phyloP scores from a whole-genome alignment of 1,140 invertebrate genomes.

The Drosophila biarmipes region DNA sequence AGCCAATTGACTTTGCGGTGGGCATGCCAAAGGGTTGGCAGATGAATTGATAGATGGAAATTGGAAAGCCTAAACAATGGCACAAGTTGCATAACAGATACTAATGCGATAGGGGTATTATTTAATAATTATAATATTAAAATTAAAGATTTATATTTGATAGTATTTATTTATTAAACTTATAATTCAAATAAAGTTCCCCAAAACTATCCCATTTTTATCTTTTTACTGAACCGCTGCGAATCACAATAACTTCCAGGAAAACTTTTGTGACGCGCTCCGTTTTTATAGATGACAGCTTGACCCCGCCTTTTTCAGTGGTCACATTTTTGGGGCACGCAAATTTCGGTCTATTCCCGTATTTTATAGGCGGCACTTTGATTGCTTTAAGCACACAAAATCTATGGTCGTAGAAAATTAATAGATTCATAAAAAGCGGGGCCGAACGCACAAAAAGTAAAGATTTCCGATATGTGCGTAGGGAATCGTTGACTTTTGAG shows the following conservation, averaged over 20 bases:
- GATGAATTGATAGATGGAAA: not conserved
- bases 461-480: conserved; percentile 65
- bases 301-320: conserved; percentile 18
- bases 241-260: conserved; percentile 15
- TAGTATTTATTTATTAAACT: too few species aligned
- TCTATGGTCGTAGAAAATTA: conserved; percentile 78
- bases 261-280: conserved; percentile 34
- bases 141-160: too few species aligned
- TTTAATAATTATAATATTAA: too few species aligned
- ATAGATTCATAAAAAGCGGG: conserved; percentile 71
- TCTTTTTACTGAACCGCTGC: not conserved
- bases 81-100: not conserved
- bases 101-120: too few species aligned
- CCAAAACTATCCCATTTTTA: not conserved
- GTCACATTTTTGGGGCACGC: conserved; percentile 39
- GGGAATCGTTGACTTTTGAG: not conserved
- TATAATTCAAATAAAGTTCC: too few species aligned
- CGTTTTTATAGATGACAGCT: conserved; percentile 5
- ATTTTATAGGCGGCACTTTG: conserved; percentile 66
- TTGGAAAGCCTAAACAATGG: not conserved
- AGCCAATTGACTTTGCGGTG: conserved; percentile 22
- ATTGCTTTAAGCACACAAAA: conserved; percentile 61
- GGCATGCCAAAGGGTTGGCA: not conserved
- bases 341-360: conserved; percentile 23
- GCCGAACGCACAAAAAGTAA: conserved; percentile 42